Base-by-base conservation (phyloP, 2,888 invertebrate species). In the Lochmaea crataegi region DNA sequence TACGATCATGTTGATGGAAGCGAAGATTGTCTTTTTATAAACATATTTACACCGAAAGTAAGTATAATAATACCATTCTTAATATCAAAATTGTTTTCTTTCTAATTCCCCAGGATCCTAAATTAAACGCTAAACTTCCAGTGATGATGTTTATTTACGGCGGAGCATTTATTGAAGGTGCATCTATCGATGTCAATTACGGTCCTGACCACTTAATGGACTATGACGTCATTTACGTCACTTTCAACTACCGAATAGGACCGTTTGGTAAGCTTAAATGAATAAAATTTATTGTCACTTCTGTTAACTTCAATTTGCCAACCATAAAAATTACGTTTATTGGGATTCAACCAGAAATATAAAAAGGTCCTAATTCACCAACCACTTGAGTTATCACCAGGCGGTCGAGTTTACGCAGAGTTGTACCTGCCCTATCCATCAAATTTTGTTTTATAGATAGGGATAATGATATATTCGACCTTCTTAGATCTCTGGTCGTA, bases 171-270 rank as follows among this genome's bases (percentile, higher is more conserved):
- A 82, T 84, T 74, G 80, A 79, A 64, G 87, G 87, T 1, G 75
- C 81, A 11, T 84, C 84, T 12, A 72, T 72, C 41, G 78, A 82
- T 32, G 69, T 74, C 14, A 75, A 76, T 22, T 82, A 82, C 48
- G 86, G 85, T 60, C 78, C 81, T 10, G 65, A 81, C 45, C 77
- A 72, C 72, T 78, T 94, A 0, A 90, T 94, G 90, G 90, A 91
- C 65, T 84, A 87, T 56, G 90, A 92, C 76, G 87, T 92, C 2
- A 90, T 94, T 0, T 86, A 91, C 0, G 92, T 93, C 0, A 92
- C 92, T 2, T 81, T 94, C 0, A 93, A 92, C 84, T 94, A 94
- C 80, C 88, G 94, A 56, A 80, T 94, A 12, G 94, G 94, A 65
- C 91, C 92, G 0, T 83, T 94, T 70, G 94, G 92, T 79, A 73